A percentile compares a stretch with the other conserved stretches of the same genome.
Conservation (phyloP, 2,797 vertebrate species). For the Sebastolobus alascanus region DNA sequence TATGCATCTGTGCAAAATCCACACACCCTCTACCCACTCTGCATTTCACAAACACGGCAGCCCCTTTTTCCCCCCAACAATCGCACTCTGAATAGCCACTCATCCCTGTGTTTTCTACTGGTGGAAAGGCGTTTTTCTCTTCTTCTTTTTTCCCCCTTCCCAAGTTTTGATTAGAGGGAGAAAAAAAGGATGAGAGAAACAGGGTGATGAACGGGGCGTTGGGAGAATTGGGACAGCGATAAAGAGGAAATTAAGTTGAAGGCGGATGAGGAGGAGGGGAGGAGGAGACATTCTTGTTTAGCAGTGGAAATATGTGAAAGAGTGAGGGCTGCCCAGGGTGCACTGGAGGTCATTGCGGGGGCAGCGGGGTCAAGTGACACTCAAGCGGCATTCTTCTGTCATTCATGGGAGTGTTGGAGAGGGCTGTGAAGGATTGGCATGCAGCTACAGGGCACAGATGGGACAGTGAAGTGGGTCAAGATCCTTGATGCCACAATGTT, state of each 20-base stretch:
- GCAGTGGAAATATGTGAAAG: constrained; percentile 65
- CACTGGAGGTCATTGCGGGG: constrained; percentile 73
- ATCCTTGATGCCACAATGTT: constrained; percentile 36
- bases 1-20: constrained; percentile 36
- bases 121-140: constrained; percentile 53
- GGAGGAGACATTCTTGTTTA: constrained; percentile 57
- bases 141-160: constrained; percentile 35
- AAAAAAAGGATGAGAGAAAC: constrained; percentile 49
- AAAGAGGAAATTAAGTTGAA: constrained; percentile 61
- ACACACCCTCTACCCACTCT: constrained; percentile 37
- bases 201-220: constrained; percentile 38
- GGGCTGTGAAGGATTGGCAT: constrained; percentile 55
- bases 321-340: constrained; percentile 63
- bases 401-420: constrained; percentile 47
- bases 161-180: constrained; percentile 69
- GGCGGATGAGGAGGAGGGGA: constrained; percentile 33
- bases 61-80: constrained; percentile 38
- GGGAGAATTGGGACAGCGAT: constrained; percentile 53
- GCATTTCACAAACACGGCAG: constrained; percentile 61
- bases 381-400: constrained; percentile 76
- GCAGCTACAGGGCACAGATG: constrained; percentile 44
- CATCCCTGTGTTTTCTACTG: constrained; percentile 56
- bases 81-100: constrained; percentile 64
- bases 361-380: constrained; percentile 84
- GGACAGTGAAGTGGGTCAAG: constrained; percentile 53